Conservation (phyloP, 2,113 vertebrate species). For the Stictonetta naevosa region DNA sequence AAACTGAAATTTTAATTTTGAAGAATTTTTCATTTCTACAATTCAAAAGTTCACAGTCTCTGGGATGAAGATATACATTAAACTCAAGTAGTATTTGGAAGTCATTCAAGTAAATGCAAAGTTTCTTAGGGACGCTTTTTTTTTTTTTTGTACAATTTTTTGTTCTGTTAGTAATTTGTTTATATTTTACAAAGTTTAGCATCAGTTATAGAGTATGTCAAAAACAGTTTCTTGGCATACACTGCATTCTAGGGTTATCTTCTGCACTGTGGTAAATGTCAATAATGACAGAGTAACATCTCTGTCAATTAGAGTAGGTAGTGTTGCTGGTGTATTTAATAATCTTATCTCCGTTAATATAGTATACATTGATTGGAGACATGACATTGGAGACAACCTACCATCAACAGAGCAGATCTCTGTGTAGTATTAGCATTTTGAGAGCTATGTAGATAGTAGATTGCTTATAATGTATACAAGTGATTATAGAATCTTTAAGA, state of each 20-base stretch:
- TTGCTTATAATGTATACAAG: background rate
- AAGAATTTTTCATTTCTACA: background rate
- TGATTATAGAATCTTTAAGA: background rate
- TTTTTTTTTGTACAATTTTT: rapidly evolving
- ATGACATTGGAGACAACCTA: background rate
- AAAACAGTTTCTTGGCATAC: background rate
- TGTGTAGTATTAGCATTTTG: background rate
- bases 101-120: background rate
- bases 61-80: background rate
- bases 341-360: background rate
- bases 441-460: background rate
- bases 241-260: background rate
- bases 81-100: background rate
- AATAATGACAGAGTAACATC: background rate
- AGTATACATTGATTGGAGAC: too few relatives aligned
- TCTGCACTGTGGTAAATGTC: background rate
- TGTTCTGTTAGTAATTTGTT: background rate
- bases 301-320: background rate
- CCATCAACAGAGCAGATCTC: background rate
- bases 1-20: background rate
- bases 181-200: background rate
- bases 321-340: slow-evolving; percentile 3
- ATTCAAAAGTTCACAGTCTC: background rate
- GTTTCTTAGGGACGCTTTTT: background rate
- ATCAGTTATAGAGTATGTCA: background rate